phyloP scores from a whole-genome alignment of 2,888 invertebrate species.

The Caradrina kadenii region DNA sequence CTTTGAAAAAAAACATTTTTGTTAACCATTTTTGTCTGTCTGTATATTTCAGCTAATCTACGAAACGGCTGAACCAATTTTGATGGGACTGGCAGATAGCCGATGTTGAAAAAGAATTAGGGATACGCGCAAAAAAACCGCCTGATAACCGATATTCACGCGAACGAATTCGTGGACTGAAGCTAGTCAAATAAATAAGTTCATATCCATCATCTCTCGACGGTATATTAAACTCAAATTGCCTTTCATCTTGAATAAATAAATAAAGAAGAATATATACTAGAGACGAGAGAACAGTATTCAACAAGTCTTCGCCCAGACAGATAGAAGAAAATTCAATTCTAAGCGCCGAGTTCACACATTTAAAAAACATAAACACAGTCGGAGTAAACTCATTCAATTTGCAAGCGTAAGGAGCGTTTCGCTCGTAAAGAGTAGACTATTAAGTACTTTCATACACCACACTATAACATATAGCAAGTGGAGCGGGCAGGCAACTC shows the following conservation, averaged over 20 bases:
- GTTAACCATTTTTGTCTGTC: no score
- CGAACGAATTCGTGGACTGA: no score
- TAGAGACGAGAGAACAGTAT: slow-evolving; percentile 12
- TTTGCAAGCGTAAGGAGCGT: slow-evolving; percentile 70
- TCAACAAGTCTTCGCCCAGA: slow-evolving; percentile 31
- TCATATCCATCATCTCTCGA: slow-evolving; percentile 34
- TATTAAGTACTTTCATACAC: slow-evolving; percentile 86
- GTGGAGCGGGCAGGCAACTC: slow-evolving; percentile 89
- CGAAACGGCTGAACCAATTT: no score
- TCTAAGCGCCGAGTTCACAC: slow-evolving; percentile 36
- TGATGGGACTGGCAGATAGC: no score
- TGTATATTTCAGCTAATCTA: no score
- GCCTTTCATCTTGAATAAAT: slow-evolving; percentile 34
- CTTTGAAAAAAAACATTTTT: no score
- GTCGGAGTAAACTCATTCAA: slow-evolving; percentile 67
- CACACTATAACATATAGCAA: slow-evolving; percentile 87
- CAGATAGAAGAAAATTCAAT: slow-evolving; percentile 32
- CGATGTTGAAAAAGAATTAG: no score
- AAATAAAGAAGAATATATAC: slow-evolving; percentile 29
- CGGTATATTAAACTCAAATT: slow-evolving; percentile 43
- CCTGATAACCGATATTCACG: no score
- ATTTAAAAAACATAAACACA: slow-evolving; percentile 64
- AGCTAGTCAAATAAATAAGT: slow-evolving; percentile 5
- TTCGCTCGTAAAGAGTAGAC: slow-evolving; percentile 78
- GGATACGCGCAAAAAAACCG: no score